Conservation (phyloP, 2,888 invertebrate genomes). For the Phyllotreta cruciferae region DNA sequence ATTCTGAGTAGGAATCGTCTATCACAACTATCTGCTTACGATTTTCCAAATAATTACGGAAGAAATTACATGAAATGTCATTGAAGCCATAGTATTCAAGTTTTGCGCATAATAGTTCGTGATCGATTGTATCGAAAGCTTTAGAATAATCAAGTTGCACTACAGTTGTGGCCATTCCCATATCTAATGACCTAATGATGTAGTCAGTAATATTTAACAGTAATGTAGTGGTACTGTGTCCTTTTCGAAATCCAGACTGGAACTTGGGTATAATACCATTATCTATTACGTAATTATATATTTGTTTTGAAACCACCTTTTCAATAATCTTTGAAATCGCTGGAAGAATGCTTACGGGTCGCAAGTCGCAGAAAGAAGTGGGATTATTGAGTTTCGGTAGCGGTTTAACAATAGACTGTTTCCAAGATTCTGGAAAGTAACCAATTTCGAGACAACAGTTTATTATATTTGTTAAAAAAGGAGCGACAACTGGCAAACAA, state of each 20-base stretch:
- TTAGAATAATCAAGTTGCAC: conserved; percentile 5
- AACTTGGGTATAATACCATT: background rate
- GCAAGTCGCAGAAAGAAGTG: background rate
- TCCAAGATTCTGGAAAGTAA: conserved; percentile 6
- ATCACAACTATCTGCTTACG: conserved; percentile 9
- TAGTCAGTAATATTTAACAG: background rate
- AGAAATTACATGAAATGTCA: background rate
- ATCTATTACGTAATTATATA: conserved; percentile 1
- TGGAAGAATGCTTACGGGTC: background rate
- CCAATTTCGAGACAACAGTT: conserved; percentile 5
- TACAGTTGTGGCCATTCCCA: background rate
- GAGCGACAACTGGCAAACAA: conserved; percentile 1
- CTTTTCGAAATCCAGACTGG: background rate
- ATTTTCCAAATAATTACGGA: conserved; percentile 11
- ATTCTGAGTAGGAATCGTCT: too few species aligned
- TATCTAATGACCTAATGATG: background rate
- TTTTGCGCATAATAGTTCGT: conserved; percentile 9
- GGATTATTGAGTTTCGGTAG: background rate
- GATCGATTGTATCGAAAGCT: conserved; percentile 14
- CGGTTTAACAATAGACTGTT: conserved; percentile 1
- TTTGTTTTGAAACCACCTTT: conserved; percentile 5
- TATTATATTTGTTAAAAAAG: conserved; percentile 1
- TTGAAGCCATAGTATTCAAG: conserved; percentile 4
- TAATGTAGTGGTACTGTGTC: background rate
- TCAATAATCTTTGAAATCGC: conserved; percentile 4